Conservation (phyloP, 2,113 vertebrate genomes). For the Hyla sarda region DNA sequence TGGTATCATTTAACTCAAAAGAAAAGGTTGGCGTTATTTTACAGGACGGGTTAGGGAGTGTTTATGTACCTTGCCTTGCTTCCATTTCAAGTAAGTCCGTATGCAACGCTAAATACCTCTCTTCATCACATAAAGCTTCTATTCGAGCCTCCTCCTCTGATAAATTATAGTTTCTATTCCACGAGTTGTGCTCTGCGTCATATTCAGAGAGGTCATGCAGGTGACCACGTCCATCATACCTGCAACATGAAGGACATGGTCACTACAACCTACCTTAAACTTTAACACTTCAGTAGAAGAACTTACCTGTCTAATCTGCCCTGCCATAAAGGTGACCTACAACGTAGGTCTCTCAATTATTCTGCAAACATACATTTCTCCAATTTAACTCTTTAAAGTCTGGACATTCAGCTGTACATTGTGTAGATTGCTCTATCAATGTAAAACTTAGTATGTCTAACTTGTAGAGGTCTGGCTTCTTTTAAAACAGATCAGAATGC, state of each 20-base stretch:
- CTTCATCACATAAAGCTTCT: conserved; percentile 96
- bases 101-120: conserved; percentile 99
- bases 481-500: conserved; percentile 19
- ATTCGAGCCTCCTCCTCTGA: conserved; percentile 97
- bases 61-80: conserved; percentile 94
- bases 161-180: conserved; percentile 96
- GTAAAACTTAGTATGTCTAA: not conserved
- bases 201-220: conserved; percentile 99
- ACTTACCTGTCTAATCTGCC: conserved; percentile 72
- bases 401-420: conserved; percentile 22
- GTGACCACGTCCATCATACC: conserved; percentile 99
- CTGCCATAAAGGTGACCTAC: not conserved
- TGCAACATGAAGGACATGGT: conserved; percentile 84
- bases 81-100: conserved; percentile 98
- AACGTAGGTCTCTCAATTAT: not conserved
- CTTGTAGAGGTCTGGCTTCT: conserved; percentile 17
- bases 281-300: conserved; percentile 62
- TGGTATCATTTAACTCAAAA: conserved; percentile 63
- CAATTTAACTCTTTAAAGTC: not conserved
- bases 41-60: not conserved
- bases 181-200: conserved; percentile 92
- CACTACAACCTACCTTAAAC: conserved; percentile 70
- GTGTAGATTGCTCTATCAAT: not conserved
- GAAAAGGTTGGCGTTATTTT: conserved; percentile 59
- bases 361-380: not conserved